phyloP scores from a whole-genome alignment of 2,888 invertebrate genomes.

The Cheilosia pagana region DNA sequence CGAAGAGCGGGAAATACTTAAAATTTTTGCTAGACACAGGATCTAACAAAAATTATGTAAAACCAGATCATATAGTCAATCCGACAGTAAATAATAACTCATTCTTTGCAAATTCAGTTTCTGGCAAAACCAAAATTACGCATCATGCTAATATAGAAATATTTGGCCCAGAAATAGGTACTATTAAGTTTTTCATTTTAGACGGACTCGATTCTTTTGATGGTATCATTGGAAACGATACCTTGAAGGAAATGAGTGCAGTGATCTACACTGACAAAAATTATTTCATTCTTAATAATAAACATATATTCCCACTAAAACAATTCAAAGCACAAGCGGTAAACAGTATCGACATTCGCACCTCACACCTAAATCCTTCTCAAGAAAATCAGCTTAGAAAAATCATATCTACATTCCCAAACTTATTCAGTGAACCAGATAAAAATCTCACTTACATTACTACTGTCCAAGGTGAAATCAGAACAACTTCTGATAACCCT shows the following conservation, averaged over 20 bases:
- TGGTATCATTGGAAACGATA: constrained; percentile 17
- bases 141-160: constrained; percentile 7
- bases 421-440: constrained; percentile 3
- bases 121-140: constrained; percentile 3
- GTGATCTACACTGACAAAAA: constrained; percentile 9
- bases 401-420: not conserved
- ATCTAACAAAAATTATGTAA: constrained; percentile 17
- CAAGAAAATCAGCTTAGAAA: not conserved
- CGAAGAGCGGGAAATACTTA: constrained; percentile 5
- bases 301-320: not conserved
- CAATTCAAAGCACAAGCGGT: not conserved
- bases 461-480: not conserved
- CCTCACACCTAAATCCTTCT: not conserved
- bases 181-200: constrained; percentile 22
- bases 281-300: constrained; percentile 5
- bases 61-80: not conserved
- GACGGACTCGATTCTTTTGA: constrained; percentile 1
- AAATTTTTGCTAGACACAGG: constrained; percentile 35
- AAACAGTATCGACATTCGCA: not conserved
- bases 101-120: constrained; percentile 9
- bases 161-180: constrained; percentile 10
- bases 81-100: not conserved
- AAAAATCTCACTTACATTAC: constrained; percentile 2
- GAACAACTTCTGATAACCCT: not conserved
- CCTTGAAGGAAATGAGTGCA: constrained; percentile 14